phyloP scores from a whole-genome alignment of 2,113 vertebrate species.

The Bostrychus sinensis region DNA sequence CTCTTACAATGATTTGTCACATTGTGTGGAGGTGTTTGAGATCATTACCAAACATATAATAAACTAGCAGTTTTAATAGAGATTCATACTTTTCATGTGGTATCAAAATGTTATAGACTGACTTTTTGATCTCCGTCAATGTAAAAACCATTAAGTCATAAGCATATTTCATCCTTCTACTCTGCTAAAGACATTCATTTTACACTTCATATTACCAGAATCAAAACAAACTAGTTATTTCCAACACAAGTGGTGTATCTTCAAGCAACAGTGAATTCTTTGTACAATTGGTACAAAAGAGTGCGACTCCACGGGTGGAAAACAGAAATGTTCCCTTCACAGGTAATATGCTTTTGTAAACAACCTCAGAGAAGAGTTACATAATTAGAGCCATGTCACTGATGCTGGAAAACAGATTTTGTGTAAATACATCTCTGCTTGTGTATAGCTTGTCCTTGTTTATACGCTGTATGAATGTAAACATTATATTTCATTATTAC shows the following conservation, averaged over 20 bases:
- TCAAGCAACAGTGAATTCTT: too few species aligned
- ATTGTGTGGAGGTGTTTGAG: not conserved
- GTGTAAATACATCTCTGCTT: not conserved
- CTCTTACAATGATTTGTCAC: not conserved
- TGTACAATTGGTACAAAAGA: not conserved
- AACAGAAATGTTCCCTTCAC: not conserved
- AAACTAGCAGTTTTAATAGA: too few species aligned
- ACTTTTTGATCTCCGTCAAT: too few species aligned
- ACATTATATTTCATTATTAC: not conserved
- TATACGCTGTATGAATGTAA: not conserved
- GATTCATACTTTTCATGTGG: too few species aligned
- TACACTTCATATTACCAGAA: too few species aligned
- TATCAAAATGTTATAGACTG: too few species aligned
- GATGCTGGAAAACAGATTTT: not conserved
- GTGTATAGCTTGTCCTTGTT: not conserved
- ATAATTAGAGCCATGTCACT: not conserved
- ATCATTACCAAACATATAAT: too few species aligned
- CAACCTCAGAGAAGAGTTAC: not conserved
- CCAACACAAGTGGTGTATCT: too few species aligned
- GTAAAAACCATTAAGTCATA: too few species aligned
- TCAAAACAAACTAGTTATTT: too few species aligned
- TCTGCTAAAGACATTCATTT: too few species aligned
- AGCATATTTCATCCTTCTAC: too few species aligned
- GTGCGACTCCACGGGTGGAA: not conserved
- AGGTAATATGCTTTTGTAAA: not conserved